Base-by-base conservation (phyloP, 2,113 vertebrate species). In the Cyphomyrus discorhynchus region DNA sequence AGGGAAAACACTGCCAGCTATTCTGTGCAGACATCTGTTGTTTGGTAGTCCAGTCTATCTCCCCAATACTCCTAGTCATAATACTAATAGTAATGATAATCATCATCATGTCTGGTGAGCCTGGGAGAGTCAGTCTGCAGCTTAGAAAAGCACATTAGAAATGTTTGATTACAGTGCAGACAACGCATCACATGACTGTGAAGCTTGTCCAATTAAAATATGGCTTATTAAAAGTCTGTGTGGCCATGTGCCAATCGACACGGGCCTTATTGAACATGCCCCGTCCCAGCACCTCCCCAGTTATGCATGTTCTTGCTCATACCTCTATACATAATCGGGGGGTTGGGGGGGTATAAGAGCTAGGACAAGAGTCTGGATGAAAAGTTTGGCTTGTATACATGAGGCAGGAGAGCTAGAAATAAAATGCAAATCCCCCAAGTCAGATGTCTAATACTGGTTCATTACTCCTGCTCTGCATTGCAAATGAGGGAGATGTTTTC, bases 401-500 rank as follows among this genome's bases (percentile, higher is more conserved):
- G 45, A 88, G 82, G 7, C 15, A 86, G 17, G n/a, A 89, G 70
- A 70, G 24, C 19, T 89, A 50, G 42, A 85, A 89, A 85, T 86
- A 39, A 89, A 47, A 66, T 66, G 82, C 31, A 88, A 90, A 85
- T 88, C 49, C 86, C 86, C 66, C 56, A 90, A 90, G 39, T 66
- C 50, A 86, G 52, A 31, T 39, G 27, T 52, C 45, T 74, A 80
- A 66, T 27, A 46, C 82, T 8, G 80, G 77, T 82, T 90, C 88
- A 86, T 90, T 89, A 89, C 77, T 86, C 83, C 56, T 35, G 24
- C 46, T 89, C 82, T 90, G 87, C 56, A 89, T 58, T 89, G 90
- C 88, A 90, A 56, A 90, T 90, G 80, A 86, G 83, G 56, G 82
- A 89, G 88, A 89, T 31, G 53, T 35, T 31, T 88, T 49, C n/a